phyloP scores from a whole-genome alignment of 1,140 invertebrate genomes.

The Euschistus heros region DNA sequence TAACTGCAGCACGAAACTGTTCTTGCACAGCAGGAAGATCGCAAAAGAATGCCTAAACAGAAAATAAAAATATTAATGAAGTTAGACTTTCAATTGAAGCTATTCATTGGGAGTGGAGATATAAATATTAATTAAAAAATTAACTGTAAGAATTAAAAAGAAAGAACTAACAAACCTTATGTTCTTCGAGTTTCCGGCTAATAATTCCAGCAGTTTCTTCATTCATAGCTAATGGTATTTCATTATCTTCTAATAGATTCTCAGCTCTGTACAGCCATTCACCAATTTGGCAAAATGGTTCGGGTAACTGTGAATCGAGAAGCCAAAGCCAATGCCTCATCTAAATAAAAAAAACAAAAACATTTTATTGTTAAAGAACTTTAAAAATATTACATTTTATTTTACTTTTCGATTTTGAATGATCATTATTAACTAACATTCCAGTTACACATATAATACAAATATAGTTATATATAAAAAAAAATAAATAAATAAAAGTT shows the following conservation, averaged over 20 bases:
- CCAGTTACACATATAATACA: no score
- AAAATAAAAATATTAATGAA: background rate
- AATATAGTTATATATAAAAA: no score
- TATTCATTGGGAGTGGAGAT: no score
- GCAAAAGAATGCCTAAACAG: constrained; percentile 61
- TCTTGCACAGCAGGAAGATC: constrained; percentile 63
- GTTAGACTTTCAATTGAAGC: no score
- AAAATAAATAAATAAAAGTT: no score
- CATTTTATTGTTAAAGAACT: no score
- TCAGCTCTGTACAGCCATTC: constrained; percentile 83
- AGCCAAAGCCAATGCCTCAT: constrained; percentile 75
- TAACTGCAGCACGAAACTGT: constrained; percentile 58
- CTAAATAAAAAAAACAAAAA: constrained; percentile 38
- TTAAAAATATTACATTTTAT: no score
- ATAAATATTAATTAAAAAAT: no score
- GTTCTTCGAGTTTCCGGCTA: constrained; percentile 77
- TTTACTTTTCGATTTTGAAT: no score
- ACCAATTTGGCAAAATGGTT: constrained; percentile 71
- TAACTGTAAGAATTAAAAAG: no score
- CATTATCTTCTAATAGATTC: constrained; percentile 60
- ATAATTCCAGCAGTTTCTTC: constrained; percentile 78
- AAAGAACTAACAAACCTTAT: constrained; percentile 34
- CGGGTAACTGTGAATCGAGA: constrained; percentile 70
- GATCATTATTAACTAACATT: no score
- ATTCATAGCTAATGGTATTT: constrained; percentile 68